Evolutionary conservation across 1,140 invertebrate genomes (phyloP).

Genomic region (Phymorhynchus buccinoides): DNA sequence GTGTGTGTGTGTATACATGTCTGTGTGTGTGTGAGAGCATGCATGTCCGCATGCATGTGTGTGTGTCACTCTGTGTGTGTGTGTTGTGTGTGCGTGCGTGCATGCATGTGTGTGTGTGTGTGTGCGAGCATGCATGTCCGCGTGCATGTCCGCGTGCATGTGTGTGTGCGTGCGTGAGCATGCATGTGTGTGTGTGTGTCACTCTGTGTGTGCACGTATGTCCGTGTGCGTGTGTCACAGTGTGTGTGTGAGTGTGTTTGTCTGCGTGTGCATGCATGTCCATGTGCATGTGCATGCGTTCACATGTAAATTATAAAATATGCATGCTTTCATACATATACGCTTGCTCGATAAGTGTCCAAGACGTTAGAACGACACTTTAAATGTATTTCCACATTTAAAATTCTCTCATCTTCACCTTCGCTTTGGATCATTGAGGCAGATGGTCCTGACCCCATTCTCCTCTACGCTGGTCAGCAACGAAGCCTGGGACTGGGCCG

Average conservation of each 20-base stretch:
- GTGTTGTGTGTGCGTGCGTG: too few relatives aligned
- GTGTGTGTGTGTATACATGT: not conserved
- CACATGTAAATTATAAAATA: not conserved
- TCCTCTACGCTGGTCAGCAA: slow-evolving; percentile 50
- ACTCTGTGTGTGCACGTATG: too few relatives aligned
- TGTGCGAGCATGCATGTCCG: too few relatives aligned
- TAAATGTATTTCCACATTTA: not conserved
- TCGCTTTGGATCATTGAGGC: slow-evolving; percentile 63
- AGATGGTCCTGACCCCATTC: slow-evolving; percentile 64
- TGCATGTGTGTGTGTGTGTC: too few relatives aligned
- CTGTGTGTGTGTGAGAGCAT: not conserved
- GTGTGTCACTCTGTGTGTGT: not conserved
- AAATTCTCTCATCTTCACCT: slow-evolving; percentile 52
- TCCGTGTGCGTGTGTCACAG: too few relatives aligned
- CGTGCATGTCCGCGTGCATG: too few relatives aligned
- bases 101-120: too few relatives aligned
- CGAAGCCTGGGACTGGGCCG: slow-evolving; percentile 26
- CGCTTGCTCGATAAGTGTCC: not conserved
- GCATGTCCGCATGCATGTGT: not conserved
- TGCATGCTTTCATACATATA: not conserved
- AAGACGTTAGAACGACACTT: too few relatives aligned
- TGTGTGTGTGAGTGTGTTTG: too few relatives aligned
- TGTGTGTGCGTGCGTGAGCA: too few relatives aligned
- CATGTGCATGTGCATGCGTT: not conserved
- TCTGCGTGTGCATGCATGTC: not conserved